Percentiles rank a stretch among this genome's conserved stretches.
Evolutionary conservation across 2,113 vertebrate genomes (phyloP).

Genomic region (Myotis brandtii): DNA sequence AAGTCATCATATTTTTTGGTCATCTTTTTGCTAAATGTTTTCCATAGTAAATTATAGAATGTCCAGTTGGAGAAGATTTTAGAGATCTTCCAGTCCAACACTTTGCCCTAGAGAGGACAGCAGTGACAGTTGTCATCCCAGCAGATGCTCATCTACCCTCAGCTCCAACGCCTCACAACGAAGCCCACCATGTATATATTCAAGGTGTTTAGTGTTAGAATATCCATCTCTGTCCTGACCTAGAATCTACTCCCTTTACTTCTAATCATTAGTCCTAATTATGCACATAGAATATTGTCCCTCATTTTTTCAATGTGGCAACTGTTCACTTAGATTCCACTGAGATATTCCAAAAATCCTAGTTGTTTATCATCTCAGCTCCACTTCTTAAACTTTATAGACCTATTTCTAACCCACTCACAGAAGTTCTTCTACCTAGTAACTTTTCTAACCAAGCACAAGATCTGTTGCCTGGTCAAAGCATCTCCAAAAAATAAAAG

Average conservation of each 20-base stretch:
- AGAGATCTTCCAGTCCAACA: not conserved
- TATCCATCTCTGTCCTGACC: not conserved
- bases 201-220: not conserved
- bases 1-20: not conserved
- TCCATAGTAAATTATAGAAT: not conserved
- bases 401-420: not conserved
- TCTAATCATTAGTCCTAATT: not conserved
- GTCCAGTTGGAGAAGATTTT: conserved; percentile 30
- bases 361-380: not conserved
- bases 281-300: not conserved
- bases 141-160: not conserved
- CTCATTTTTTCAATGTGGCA: not conserved
- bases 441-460: not conserved
- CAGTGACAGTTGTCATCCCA: not conserved
- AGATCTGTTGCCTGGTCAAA: not conserved
- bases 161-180: not conserved
- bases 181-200: not conserved
- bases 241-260: not conserved
- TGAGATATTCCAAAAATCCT: not conserved
- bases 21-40: not conserved
- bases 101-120: not conserved
- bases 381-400: not conserved
- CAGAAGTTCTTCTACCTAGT: not conserved
- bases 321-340: not conserved
- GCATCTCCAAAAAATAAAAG: not conserved